Evolutionary conservation across 2,888 invertebrate species (phyloP).

Genomic region (Cremastobaeus sp.): DNA sequence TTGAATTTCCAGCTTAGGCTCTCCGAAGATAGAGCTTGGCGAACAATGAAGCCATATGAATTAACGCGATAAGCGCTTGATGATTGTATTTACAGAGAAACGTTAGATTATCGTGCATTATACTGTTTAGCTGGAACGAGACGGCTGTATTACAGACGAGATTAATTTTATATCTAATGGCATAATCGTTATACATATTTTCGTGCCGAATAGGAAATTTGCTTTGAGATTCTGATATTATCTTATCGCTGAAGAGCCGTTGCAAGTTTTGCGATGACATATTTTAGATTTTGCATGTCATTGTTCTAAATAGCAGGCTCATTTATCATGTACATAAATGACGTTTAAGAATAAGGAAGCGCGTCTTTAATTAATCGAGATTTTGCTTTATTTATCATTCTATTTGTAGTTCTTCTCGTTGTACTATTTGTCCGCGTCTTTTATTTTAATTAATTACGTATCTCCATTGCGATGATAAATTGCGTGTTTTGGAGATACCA

Average conservation of each 20-base stretch:
- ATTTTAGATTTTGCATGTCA: background rate
- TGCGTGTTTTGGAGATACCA: too few relatives aligned
- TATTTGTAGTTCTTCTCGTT: too few relatives aligned
- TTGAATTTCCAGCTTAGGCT: slow-evolving; percentile 52
- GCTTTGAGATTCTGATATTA: slow-evolving; percentile 1
- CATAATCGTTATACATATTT: slow-evolving; percentile 32
- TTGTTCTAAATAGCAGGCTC: too few relatives aligned
- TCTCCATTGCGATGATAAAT: too few relatives aligned
- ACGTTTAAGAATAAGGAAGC: too few relatives aligned
- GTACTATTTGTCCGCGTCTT: too few relatives aligned
- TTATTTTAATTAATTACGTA: too few relatives aligned
- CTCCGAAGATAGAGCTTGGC: slow-evolving; percentile 39
- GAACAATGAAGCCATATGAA: slow-evolving; percentile 60
- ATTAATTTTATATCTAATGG: slow-evolving; percentile 37
- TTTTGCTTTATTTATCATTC: too few relatives aligned
- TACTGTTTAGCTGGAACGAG: slow-evolving; percentile 39
- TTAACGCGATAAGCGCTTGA: slow-evolving; percentile 56
- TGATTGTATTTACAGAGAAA: slow-evolving; percentile 55
- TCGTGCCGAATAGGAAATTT: background rate
- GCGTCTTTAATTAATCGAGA: too few relatives aligned
- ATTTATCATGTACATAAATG: too few relatives aligned
- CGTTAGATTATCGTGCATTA: slow-evolving; percentile 51
- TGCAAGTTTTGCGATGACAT: background rate
- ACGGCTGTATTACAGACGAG: slow-evolving; percentile 22
- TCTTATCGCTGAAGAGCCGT: slow-evolving; percentile 3